Conservation (phyloP, 2,888 invertebrate genomes). For the Plagodis dolabraria region DNA sequence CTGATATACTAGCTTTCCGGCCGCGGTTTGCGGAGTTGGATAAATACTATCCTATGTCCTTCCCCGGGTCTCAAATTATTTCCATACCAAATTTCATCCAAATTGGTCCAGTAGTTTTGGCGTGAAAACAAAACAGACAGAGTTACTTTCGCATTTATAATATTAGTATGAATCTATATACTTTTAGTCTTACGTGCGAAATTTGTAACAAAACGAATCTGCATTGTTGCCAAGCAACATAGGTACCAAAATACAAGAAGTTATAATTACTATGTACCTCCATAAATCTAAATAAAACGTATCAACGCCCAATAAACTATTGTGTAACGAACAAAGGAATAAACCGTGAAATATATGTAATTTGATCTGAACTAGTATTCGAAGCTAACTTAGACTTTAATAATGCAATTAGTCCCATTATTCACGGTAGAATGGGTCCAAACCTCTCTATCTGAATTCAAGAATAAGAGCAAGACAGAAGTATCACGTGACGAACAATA, state of each 20-base stretch:
- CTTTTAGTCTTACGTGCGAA: too few species aligned
- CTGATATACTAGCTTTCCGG: too few species aligned
- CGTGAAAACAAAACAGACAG: too few species aligned
- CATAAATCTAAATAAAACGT: not conserved
- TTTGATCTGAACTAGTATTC: constrained; percentile 25
- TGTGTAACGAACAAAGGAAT: constrained; percentile 25
- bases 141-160: too few species aligned
- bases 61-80: too few species aligned
- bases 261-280: not conserved
- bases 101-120: too few species aligned
- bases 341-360: constrained; percentile 28
- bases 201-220: not conserved
- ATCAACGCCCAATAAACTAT: constrained; percentile 8
- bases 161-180: too few species aligned
- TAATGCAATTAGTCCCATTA: constrained; percentile 28
- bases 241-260: constrained; percentile 1
- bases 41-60: too few species aligned
- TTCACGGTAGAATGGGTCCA: constrained; percentile 15
- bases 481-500: constrained; percentile 19
- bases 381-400: constrained; percentile 25
- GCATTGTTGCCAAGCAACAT: constrained; percentile 6
- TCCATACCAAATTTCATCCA: too few species aligned
- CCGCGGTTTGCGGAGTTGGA: too few species aligned
- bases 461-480: constrained; percentile 10
- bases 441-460: constrained; percentile 7